Evolutionary conservation across 1,140 invertebrate species (phyloP), one percentile per base, ranked within the genome.

Genomic region (Cyclina sinensis): DNA sequence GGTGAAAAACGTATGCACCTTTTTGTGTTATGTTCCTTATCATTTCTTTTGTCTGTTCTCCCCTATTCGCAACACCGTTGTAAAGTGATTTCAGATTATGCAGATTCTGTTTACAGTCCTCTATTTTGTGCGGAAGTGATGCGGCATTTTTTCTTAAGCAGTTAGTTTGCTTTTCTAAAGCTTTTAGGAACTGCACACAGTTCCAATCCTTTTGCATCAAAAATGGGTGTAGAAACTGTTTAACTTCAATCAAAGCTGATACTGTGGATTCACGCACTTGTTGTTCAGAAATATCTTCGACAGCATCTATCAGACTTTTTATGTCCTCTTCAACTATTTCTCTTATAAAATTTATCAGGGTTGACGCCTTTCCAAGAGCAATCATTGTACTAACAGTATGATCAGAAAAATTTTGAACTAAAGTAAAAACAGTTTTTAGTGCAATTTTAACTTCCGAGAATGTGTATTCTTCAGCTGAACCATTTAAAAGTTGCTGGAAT

Each of bases 231-330:
- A 92, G 62, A 39, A 91, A 92, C 43, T 81, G 43, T 70, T 92
- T 90, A 0, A 92, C 88, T 76, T 91, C 90, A n/a, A 93, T 91
- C 4, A 93, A 70, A 35, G 85, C 90, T 16, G 91, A 91, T 2
- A 93, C 91, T 43, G 91, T 91, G 30, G 90, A 91, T 76, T 90
- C 92, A 48, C 76, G 70, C 0, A 93, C 90, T 57, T 81, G 89
- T 37, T 91, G 90, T 46, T 93, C 92, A 30, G 92, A 93, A 78
- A 91, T 90, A 79, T 93, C 92, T 85, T 93, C 92, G 14, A 93
- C 92, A n/a, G 92, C 90, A 86, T 93, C 92, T 65, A 93, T 93
- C 1, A 93, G 65, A 74, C 92, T 91, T 39, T 89, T 65, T 32
- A 93, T 81, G 68, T 93, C 92, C n/a, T 92, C 90, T 65, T 91